Conservation (phyloP, 2,888 invertebrate genomes). For the Ectemnius cavifrons region DNA sequence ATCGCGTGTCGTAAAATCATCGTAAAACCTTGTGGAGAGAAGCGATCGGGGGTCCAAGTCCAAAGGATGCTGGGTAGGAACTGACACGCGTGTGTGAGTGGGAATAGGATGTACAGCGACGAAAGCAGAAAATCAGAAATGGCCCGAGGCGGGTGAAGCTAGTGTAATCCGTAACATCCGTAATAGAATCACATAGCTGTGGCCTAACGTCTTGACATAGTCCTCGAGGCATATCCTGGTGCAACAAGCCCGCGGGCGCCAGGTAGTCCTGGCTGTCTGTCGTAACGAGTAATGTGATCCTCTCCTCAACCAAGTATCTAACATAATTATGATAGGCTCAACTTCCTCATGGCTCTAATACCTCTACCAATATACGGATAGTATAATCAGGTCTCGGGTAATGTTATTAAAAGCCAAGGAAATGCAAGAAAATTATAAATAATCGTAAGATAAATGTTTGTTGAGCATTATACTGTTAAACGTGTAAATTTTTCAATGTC, state of each 20-base stretch:
- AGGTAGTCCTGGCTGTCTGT: slow-evolving; percentile 27
- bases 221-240: slow-evolving; percentile 24
- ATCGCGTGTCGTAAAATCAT: slow-evolving; percentile 2
- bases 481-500: no score
- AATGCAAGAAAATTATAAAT: no score
- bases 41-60: background rate
- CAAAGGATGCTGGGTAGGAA: no score
- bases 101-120: no score
- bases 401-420: no score
- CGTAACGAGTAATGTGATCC: no score
- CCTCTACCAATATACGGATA: no score
- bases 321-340: background rate
- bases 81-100: no score
- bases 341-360: no score
- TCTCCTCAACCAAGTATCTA: background rate
- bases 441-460: no score
- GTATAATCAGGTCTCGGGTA: no score
- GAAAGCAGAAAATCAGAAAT: slow-evolving; percentile 10
- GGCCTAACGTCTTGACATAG: slow-evolving; percentile 38
- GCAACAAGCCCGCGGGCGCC: slow-evolving; percentile 37
- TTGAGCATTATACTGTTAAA: no score
- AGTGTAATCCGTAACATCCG: slow-evolving; percentile 47
- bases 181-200: slow-evolving; percentile 63
- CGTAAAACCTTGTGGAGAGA: background rate
- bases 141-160: slow-evolving; percentile 29